Conservation (phyloP, 2,113 vertebrate genomes). For the Carettochelys insculpta region DNA sequence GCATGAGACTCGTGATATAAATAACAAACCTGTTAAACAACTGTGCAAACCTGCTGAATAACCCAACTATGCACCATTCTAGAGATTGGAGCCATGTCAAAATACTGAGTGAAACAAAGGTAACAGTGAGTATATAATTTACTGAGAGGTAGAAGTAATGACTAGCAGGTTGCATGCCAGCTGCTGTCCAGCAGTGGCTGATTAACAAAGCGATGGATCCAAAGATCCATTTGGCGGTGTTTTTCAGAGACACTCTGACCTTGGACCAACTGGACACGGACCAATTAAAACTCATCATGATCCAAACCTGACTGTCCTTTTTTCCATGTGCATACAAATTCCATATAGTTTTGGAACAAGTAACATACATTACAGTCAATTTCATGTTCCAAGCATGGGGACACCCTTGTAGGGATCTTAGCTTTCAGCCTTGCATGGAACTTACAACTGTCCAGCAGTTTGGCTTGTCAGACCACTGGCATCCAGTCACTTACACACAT, state of each 20-base stretch:
- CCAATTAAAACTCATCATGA: background rate
- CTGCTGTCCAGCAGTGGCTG: accelerated
- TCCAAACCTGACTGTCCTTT: constrained; percentile 16
- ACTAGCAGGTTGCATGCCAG: background rate
- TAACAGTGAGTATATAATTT: background rate
- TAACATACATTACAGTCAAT: constrained; percentile 14
- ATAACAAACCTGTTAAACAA: constrained; percentile 27
- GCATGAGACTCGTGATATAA: background rate
- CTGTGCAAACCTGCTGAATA: accelerated
- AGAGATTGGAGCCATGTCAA: background rate
- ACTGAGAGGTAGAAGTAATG: background rate
- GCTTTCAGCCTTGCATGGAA: constrained; percentile 30
- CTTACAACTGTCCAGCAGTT: constrained; percentile 46
- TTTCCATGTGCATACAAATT: background rate
- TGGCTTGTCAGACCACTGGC: constrained; percentile 68
- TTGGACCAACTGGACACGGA: background rate
- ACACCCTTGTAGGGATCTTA: constrained; percentile 24
- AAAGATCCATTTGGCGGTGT: background rate
- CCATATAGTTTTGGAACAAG: constrained; percentile 57
- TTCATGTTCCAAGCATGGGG: constrained; percentile 20
- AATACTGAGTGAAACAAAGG: accelerated
- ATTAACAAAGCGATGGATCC: accelerated
- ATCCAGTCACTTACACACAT: constrained; percentile 20
- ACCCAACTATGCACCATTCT: accelerated
- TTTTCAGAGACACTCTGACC: background rate